A percentile compares a stretch with the other conserved stretches of the same genome.
phyloP scores from a whole-genome alignment of 2,888 invertebrate genomes.

The Chydorus sphaericus region DNA sequence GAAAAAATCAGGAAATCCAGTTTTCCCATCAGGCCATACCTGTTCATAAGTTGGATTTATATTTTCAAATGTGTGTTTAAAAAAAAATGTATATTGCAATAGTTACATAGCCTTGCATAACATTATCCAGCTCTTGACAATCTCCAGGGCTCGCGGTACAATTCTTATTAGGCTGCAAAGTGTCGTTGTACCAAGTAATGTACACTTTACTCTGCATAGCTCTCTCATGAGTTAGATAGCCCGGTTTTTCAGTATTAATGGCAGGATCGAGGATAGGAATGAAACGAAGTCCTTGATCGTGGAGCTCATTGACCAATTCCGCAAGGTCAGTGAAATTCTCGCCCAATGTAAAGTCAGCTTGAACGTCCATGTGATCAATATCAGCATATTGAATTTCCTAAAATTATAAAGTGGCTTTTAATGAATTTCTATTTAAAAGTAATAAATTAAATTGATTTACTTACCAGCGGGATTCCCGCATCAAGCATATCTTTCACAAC shows the following conservation, averaged over 20 bases:
- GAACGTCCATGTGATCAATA: constrained; percentile 30
- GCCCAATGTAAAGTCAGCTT: constrained; percentile 28
- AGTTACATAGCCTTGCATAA: constrained; percentile 11
- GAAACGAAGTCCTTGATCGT: constrained; percentile 22
- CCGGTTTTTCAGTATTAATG: constrained; percentile 5
- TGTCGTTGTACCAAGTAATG: constrained; percentile 12
- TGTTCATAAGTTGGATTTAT: not conserved
- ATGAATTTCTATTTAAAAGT: not conserved
- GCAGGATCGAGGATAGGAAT: constrained; percentile 18
- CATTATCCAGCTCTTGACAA: not conserved
- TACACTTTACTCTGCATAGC: constrained; percentile 2
- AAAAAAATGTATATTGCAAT: not conserved
- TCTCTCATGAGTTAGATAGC: constrained; percentile 2
- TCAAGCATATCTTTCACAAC: constrained; percentile 22
- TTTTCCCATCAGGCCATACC: constrained; percentile 14
- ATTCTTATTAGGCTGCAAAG: not conserved
- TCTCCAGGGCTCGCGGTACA: not conserved
- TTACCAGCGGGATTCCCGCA: constrained; percentile 25
- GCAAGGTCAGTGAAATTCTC: constrained; percentile 22
- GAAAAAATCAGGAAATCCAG: constrained; percentile 20
- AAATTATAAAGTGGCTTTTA: not conserved
- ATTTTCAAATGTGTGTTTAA: not conserved
- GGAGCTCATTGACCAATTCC: constrained; percentile 22
- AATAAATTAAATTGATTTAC: not conserved
- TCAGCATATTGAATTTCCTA: constrained; percentile 42